A percentile compares a stretch with the other conserved stretches of the same genome.
Conservation (phyloP, 2,888 invertebrate species). For the Penaeus monodon region DNA sequence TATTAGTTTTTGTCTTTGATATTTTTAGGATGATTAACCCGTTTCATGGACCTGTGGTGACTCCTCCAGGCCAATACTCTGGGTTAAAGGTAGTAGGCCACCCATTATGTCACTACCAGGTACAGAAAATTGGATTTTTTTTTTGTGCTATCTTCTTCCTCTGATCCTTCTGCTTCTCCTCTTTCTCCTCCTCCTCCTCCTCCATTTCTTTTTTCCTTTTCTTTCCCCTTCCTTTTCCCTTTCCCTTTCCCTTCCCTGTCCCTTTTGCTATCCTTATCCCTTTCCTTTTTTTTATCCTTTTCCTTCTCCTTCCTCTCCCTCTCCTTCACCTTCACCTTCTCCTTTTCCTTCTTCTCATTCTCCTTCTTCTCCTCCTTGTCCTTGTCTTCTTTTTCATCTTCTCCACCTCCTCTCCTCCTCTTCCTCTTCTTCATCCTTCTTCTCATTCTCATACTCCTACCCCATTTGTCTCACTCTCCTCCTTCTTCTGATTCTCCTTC, state of each 20-base stretch:
- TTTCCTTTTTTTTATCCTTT: not conserved
- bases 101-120: no score
- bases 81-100: no score
- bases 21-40: no score
- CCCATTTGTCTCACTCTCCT: not conserved
- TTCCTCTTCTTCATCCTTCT: not conserved
- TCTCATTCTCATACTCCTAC: not conserved
- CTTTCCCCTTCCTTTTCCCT: not conserved
- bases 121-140: no score
- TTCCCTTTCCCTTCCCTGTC: no score
- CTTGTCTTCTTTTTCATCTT: not conserved
- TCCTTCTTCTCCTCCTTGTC: not conserved
- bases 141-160: no score
- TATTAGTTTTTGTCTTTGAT: no score
- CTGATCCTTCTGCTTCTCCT: not conserved
- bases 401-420: no score
- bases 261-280: no score
- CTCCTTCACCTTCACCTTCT: not conserved
- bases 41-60: no score
- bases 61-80: no score
- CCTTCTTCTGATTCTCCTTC: no score
- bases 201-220: not conserved
- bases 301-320: not conserved
- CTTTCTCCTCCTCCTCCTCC: not conserved
- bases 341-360: not conserved